A percentile compares a stretch with the other conserved stretches of the same genome.
These are phyloP conservation scores for Tiliacea aurago DNA, from an alignment of 2,888 invertebrate genomes.

Conservation along the genomic window DNA sequence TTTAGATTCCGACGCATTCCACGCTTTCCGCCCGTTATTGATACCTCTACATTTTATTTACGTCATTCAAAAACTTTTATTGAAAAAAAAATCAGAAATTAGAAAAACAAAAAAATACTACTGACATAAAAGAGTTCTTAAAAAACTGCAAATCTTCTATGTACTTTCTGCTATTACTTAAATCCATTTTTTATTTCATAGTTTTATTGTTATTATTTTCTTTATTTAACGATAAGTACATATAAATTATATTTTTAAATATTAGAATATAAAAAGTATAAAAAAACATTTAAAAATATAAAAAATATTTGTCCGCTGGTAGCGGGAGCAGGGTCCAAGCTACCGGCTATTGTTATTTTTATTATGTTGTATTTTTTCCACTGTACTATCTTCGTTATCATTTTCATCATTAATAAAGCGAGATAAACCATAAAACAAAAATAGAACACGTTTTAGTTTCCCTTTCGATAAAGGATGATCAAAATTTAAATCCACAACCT, in stretches of 20 bases:
- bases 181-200: no score
- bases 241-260: no score
- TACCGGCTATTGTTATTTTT: no score
- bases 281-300: no score
- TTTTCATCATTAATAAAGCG: neutral
- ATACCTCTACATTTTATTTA: slow-evolving; percentile 22
- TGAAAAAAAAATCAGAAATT: neutral
- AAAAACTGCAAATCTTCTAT: no score
- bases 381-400: neutral
- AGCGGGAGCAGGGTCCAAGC: no score
- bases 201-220: no score
- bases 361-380: neutral
- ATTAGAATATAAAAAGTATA: no score
- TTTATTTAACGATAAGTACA: no score
- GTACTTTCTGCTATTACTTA: no score
- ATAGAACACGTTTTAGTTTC: neutral
- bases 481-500: neutral
- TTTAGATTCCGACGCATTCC: slow-evolving; percentile 65
- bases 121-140: no score
- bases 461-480: neutral
- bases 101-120: neutral
- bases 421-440: neutral
- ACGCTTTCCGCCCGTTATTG: slow-evolving; percentile 30
- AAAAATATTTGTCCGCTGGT: no score
- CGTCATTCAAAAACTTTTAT: neutral